Evolutionary conservation across 2,113 vertebrate species (phyloP).

Genomic region (Pollachius pollachius): DNA sequence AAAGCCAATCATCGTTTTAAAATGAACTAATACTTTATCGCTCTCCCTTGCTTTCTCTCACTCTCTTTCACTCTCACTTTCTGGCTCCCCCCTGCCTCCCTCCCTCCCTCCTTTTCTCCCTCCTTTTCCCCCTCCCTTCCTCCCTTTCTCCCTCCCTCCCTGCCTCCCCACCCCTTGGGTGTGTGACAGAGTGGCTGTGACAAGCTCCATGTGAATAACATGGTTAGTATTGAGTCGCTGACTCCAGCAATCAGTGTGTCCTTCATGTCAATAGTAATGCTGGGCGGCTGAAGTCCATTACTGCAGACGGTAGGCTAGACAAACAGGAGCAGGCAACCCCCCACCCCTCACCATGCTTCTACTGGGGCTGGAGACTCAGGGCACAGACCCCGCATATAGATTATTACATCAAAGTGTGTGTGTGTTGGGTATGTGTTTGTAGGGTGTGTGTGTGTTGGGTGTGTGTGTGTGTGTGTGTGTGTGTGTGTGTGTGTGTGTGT

Average conservation of each 20-base stretch:
- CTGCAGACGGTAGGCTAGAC: slow-evolving; percentile 20
- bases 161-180: neutral
- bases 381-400: no score
- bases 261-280: slow-evolving; percentile 51
- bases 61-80: neutral
- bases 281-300: slow-evolving; percentile 11
- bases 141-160: neutral
- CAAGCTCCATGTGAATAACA: slow-evolving; percentile 49
- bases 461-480: slow-evolving; percentile 16
- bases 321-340: neutral
- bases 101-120: neutral
- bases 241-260: slow-evolving; percentile 20
- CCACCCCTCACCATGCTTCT: no score
- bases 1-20: no score
- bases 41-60: neutral
- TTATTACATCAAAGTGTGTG: slow-evolving; percentile 5
- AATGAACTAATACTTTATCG: neutral
- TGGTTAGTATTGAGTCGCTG: slow-evolving; percentile 48
- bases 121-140: neutral
- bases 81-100: neutral
- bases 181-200: slow-evolving; percentile 49
- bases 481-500: slow-evolving; percentile 3
- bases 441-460: slow-evolving; percentile 7
- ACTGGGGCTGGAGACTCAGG: no score
- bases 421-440: neutral